Percentiles rank a stretch among this genome's conserved stretches.
Evolutionary conservation across 1,140 invertebrate genomes (phyloP).

Genomic region (Scylla paramamosain): DNA sequence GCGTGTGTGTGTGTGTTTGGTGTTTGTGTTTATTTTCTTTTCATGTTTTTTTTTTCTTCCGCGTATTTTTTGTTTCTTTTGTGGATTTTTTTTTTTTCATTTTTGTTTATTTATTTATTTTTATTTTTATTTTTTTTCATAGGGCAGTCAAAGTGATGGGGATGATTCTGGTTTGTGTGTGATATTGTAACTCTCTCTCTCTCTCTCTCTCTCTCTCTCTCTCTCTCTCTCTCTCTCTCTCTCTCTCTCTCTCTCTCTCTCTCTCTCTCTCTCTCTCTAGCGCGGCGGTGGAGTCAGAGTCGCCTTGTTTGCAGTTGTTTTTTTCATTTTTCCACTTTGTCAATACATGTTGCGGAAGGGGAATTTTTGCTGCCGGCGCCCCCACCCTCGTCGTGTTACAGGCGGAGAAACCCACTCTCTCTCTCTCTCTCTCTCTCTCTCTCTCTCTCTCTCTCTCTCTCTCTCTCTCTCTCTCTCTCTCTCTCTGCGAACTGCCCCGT

Average conservation of each 20-base stretch:
- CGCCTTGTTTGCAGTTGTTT: background rate
- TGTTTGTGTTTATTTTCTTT: no score
- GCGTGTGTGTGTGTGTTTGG: background rate
- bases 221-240: slow-evolving; percentile 20
- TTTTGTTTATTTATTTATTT: background rate
- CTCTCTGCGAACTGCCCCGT: no score
- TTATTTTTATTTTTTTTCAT: background rate
- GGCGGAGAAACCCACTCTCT: no score
- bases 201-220: slow-evolving; percentile 6
- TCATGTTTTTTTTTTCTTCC: no score
- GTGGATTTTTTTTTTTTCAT: background rate
- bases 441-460: no score
- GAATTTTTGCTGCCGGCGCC: background rate
- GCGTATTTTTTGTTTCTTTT: background rate
- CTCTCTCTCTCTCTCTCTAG: background rate
- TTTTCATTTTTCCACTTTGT: background rate
- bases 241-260: slow-evolving; percentile 20
- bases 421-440: no score
- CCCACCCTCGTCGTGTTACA: background rate
- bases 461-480: no score
- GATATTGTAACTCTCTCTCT: background rate
- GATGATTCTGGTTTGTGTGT: background rate
- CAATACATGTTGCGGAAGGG: background rate
- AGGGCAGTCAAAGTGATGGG: no score
- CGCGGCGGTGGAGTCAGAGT: no score